These are phyloP conservation scores for Sialis lutaria DNA, from an alignment of 2,888 invertebrate genomes.

Conservation along the genomic window DNA sequence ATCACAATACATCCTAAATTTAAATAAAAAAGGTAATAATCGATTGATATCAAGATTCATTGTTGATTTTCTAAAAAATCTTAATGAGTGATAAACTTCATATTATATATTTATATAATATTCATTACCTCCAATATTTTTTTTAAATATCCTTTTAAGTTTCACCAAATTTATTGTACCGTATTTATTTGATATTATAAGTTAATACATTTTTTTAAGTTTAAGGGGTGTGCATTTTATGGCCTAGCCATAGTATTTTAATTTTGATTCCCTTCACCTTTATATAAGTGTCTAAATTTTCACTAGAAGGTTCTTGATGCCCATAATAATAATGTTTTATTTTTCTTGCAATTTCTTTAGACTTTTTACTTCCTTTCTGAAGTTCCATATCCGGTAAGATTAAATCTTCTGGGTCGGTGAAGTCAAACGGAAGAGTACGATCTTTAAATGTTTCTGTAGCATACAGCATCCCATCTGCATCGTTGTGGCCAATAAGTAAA, in stretches of 20 bases:
- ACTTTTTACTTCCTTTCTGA: conserved; percentile 13
- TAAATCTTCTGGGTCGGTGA: conserved; percentile 3
- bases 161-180: neutral
- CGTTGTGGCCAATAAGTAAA: conserved; percentile 19
- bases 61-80: too few species aligned
- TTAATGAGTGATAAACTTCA: too few species aligned
- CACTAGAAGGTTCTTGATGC: conserved; percentile 11
- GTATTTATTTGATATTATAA: too few species aligned
- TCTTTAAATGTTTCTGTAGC: conserved; percentile 3
- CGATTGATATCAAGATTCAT: too few species aligned
- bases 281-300: conserved; percentile 7
- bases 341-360: conserved; percentile 13
- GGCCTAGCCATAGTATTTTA: too few species aligned
- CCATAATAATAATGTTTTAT: conserved; percentile 19
- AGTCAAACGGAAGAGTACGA: neutral
- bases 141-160: neutral
- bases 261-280: conserved; percentile 3
- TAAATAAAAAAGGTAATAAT: too few species aligned
- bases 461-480: conserved; percentile 19
- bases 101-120: too few species aligned
- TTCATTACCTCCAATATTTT: too few species aligned
- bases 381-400: conserved; percentile 4
- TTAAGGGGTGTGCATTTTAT: too few species aligned
- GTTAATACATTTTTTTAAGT: too few species aligned
- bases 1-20: too few species aligned